Evolutionary conservation across 2,888 invertebrate genomes (phyloP), one percentile per base, ranked within the genome.

Genomic region (Galerucella pusilla): DNA sequence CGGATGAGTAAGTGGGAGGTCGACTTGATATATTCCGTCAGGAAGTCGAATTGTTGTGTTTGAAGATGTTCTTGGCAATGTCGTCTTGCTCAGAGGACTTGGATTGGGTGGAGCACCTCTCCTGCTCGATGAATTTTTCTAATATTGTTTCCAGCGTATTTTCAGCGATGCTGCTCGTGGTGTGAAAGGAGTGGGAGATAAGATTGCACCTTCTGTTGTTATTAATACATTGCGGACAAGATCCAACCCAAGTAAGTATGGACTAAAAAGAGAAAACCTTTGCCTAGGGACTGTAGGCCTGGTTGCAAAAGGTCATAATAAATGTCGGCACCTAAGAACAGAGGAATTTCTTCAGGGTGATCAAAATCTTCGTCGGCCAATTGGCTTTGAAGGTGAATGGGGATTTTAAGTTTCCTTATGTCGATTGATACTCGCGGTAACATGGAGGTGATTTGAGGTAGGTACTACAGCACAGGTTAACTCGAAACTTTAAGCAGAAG

Each of bases 281-380:
- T 54, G 54, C 54, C 54, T 54, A 54, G 54, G n/a, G 54, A 54
- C 7, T 54, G 54, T 54, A 54, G 54, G 54, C 54, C 54, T 54
- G 54, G 54, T 54, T 54, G n/a, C 54, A 49, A 49, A 12, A 49
- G 49, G 49, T 49, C 49, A 49, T 12, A 49, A 49, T 49, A 49
- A 49, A 49, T 49, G 46, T 49, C 12, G 12, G 46, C 46, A 3
- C 46, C 11, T 49, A 49, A 49, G 12, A 49, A 49, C 11, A 49
- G 46, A 61, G 14, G 35, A 61, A 20, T 42, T 35, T 42, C 63
- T 63, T n/a, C 42, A 42, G 63, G 35, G 63, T 63, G 63, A 63
- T n/a, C 42, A 16, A 35, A 63, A 42, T 54, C 54, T 54, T 54
- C 63, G 63, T 35, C 42, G 63, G 63, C 63, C 49, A 49, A 49